phyloP scores from a whole-genome alignment of 2,888 invertebrate genomes.

The Galeruca laticollis region DNA sequence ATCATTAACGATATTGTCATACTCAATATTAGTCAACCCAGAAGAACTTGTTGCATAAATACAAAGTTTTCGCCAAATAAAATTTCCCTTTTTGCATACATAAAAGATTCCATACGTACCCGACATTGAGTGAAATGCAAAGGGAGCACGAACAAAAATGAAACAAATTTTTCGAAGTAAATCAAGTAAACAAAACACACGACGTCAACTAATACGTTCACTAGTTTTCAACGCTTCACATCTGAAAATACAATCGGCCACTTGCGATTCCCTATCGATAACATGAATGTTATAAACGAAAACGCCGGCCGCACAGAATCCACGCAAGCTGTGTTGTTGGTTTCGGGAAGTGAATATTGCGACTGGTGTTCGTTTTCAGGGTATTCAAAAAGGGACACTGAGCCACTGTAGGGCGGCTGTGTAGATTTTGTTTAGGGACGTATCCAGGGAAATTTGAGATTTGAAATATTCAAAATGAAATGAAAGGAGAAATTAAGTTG shows the following conservation, averaged over 20 bases:
- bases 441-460: conserved; percentile 2
- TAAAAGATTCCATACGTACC: background rate
- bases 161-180: background rate
- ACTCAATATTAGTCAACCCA: too few relatives aligned
- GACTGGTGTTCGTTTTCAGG: conserved; percentile 12
- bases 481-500: too few relatives aligned
- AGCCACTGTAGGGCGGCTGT: conserved; percentile 17
- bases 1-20: too few relatives aligned
- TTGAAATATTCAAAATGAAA: background rate
- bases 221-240: conserved; percentile 5
- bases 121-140: background rate
- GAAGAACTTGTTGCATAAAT: too few relatives aligned
- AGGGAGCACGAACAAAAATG: background rate
- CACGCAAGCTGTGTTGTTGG: conserved; percentile 3
- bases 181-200: background rate
- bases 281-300: background rate
- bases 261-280: background rate
- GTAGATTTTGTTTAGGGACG: conserved; percentile 10
- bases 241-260: background rate
- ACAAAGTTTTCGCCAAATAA: too few relatives aligned
- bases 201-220: background rate
- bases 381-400: background rate
- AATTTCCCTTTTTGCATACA: background rate
- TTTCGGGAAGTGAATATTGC: conserved; percentile 20
- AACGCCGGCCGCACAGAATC: background rate